Base-by-base conservation (phyloP, 2,797 vertebrate genomes). In the Enteromius radiatus region DNA sequence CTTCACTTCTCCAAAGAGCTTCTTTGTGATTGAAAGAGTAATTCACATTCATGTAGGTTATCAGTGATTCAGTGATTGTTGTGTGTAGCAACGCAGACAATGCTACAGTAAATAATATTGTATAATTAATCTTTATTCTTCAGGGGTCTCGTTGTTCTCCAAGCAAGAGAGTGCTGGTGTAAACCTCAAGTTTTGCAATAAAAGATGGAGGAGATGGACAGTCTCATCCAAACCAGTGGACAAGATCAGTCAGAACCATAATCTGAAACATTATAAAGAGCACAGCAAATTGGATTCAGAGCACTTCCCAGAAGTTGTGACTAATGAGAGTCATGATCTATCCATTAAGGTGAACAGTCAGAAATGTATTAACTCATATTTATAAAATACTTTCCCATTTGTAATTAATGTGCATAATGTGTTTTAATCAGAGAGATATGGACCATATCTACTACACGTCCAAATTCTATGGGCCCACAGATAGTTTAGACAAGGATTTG, bases 361-460 rank as follows among this genome's bases (percentile, higher is more conserved):
- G 81, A 90, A 84, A 93, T 87, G 92, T 94, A 89, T 41, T 23
- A 54, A 11, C 26, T 19, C 19, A 28, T 33, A 52, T 49, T 59
- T 45, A 4, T 56, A 56, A 56, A 23, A 31, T 11, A 33, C n/a
- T 1, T 3, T 41, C 33, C 28, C 47, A 52, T 23, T 2, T 56
- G n/a, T 56, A 59, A 14, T 17, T 17, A 26, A 28, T 1, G 4
- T 21, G 19, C 41, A 8, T 80, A 0, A 45, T 0, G 31, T 88
- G 81, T 73, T 85, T 88, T 41, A 41, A 76, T 4, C 80, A 98
- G 98, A 94, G 94, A 84, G 95, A 97, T 77, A 94, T 93, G 77
- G 96, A 99, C 92, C 97, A 98, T 85, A 94, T 94, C 88, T 99
- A 99, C 88, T 99, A 99, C 63, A 96, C 93, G 56, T 98, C 97